Base-by-base conservation (phyloP, 2,797 vertebrate genomes). In the Orestias chungarensis region DNA sequence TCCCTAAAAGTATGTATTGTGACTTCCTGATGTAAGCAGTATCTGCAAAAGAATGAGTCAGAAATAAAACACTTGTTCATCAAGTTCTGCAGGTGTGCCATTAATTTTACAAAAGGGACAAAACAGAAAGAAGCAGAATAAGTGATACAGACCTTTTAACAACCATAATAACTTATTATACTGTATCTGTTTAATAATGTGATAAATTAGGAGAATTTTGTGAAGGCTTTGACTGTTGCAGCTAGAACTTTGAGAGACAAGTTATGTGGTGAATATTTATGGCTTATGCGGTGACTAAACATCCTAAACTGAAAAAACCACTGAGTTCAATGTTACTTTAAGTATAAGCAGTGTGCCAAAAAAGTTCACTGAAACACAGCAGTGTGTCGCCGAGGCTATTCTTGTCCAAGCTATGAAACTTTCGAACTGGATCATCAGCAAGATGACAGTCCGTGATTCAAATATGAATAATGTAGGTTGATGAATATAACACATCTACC, bases 401-500 rank as follows among this genome's bases (percentile, higher is more conserved):
- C 86, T 87, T 66, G 88, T 88, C 84, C 70, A 15, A 73, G 86
- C 87, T 88, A 91, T 91, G 92, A 87, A 75, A 93, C 89, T 86
- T 83, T 75, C 80, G 82, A 83, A 78, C 78, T 47, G 75, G 86
- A 87, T 79, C 77, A 79, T 86, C 90, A 86, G 82, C 74, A 85
- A 80, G 82, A 82, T 91, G 91, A 91, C 90, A 89, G 88, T 47
- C 82, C 71, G 79, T 92, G 91, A 93, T 92, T 93, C 84, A 91
- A 82, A 89, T 87, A 87, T 93, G 90, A 93, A 93, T 93, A 92
- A 93, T 93, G 90, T 83, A 93, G 67, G 85, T 91, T 86, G 86
- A 86, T 81, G 88, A 89, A 90, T 91, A 84, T 87, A 85, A 87
- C 84, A 85, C 87, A 81, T 75, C 72, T 66, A 78, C 66, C 87